Evolutionary conservation across 2,888 invertebrate genomes (phyloP), one percentile per base, ranked within the genome.

Genomic region (Xylocampa areola): DNA sequence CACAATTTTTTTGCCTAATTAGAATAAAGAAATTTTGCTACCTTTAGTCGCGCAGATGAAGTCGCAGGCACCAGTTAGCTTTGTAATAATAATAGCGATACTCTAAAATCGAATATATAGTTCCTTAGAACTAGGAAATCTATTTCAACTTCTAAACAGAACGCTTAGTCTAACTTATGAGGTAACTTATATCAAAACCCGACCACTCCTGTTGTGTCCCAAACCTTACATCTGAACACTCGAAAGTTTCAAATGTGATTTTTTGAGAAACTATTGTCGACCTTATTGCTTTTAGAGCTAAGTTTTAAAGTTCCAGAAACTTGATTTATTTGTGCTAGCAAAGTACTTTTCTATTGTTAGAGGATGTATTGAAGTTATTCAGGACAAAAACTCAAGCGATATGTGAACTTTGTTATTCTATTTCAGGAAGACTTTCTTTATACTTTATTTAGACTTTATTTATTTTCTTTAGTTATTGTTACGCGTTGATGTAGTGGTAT

Each of bases 331-430:
- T 62, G 21, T 33, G 19, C 33, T 14, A 32, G 27, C 19, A 35
- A 43, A 51, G 45, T 58, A 43, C 37, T 64, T 61, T 61, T 61
- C 47, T 53, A 52, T 64, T 64, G 64, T 64, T 39, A 29, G 23
- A 5, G 47, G 32, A 25, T 63, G 35, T 47, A 44, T 39, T 47
- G 59, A 59, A 65, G 59, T 63, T 52, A 59, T 59, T 64, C 27
- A 19, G 25, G 29, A 35, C 33, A 11, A n/a, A 53, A 37, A 45
- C 40, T 10, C 8, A 39, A 3, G 39, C n/a, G 23, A 6, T 29
- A 39, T 19, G 33, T 13, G 57, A 29, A 64, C 1, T 13, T 45
- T 43, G 33, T 44, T 48, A 21, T 32, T 29, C 29, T 48, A 43
- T 43, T 47, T 57, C 25, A 19, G 8, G 16, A 44, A 39, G 23